These are phyloP conservation scores for Brachionus sp. DNA, from an alignment of 1,140 invertebrate species.

Conservation along the genomic window DNA sequence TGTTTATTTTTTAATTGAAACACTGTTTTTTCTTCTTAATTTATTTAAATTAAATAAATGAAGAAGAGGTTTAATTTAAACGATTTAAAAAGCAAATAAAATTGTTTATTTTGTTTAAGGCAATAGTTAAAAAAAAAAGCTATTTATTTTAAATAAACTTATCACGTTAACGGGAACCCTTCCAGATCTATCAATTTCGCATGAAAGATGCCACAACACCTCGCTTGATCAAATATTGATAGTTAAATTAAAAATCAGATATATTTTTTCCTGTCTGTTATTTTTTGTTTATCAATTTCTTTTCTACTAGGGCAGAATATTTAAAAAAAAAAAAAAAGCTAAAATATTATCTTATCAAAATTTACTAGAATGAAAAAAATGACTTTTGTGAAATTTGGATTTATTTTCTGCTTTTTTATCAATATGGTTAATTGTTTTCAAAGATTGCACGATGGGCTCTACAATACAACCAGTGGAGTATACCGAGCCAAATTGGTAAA, in stretches of 20 bases:
- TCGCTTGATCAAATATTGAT: neutral
- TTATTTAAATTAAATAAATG: neutral
- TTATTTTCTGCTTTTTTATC: neutral
- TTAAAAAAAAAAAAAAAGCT: neutral
- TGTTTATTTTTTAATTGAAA: constrained; percentile 1
- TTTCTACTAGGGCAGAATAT: neutral
- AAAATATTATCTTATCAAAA: neutral
- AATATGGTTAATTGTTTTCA: neutral
- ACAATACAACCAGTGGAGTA: constrained; percentile 27
- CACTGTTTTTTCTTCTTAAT: neutral
- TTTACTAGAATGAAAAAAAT: neutral
- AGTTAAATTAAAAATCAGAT: neutral
- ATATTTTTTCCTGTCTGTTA: neutral
- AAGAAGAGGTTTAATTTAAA: neutral
- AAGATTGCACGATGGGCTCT: neutral
- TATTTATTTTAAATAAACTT: neutral
- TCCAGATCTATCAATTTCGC: neutral
- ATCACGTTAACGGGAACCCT: neutral
- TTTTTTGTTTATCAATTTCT: neutral
- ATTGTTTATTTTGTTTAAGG: neutral
- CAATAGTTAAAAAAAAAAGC: neutral
- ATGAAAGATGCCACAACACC: neutral
- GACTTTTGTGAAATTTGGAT: neutral
- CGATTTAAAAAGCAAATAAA: neutral
- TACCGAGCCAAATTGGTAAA: constrained; percentile 13